Evolutionary conservation across 2,113 vertebrate genomes (phyloP), one percentile per base, ranked within the genome.

Genomic region (Apteryx mantelli): DNA sequence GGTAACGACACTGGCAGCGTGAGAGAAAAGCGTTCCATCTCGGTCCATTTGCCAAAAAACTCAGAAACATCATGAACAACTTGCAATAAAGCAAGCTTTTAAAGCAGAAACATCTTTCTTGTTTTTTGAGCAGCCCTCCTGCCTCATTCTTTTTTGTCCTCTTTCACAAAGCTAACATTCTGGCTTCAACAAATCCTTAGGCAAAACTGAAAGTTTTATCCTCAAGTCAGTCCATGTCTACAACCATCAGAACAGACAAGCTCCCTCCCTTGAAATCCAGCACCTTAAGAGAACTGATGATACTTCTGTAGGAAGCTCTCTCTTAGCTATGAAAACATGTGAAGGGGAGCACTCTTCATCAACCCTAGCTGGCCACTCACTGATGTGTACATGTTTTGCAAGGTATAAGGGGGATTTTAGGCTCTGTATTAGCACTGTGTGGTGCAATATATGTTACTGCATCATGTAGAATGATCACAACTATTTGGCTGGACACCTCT

Each of bases 391-490:
- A 21, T 7, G 3, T 38, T 76, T 71, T 5, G 14, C 7, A 64
- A 82, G 5, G 36, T 65, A 56, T 4, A 52, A 0, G 4, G n/a
- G n/a, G 30, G 20, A 36, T 25, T 58, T 69, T 8, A 36, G 28
- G 18, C n/a, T 75, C 38, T 2, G 0, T 17, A 6, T 24, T 17
- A 22, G 32, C 44, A 20, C 13, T 1, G 3, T 13, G 36, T 19
- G 58, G 24, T 28, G 18, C 71, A 34, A 7, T 14, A 26, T 6
- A 6, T 1, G 5, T 28, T 7, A 17, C 4, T 13, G 3, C 32
- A 38, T 22, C 26, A 26, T 10, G 34, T 10, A 73, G 28, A 58
- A 34, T 32, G 32, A 24, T 10, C 44, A 18, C 44, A 53, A 19
- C 11, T 75, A 26, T 13, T 1, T 3, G 13, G 9, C 68, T 19